These are phyloP conservation scores for Xenopus petersii DNA, from an alignment of 2,797 vertebrate genomes.

Conservation along the genomic window DNA sequence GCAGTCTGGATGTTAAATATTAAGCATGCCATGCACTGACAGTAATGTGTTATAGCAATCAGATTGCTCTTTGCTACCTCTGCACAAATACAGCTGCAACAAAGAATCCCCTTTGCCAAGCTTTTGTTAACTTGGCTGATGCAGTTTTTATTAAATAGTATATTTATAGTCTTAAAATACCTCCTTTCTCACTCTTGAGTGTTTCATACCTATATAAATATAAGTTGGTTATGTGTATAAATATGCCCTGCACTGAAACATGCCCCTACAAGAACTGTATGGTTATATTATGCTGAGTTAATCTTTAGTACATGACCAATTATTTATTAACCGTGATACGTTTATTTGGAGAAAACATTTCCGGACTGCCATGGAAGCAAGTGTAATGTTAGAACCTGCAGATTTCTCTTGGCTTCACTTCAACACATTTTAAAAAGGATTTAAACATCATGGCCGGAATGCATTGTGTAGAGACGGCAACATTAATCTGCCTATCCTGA, in stretches of 20 bases:
- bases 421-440: slow-evolving; percentile 45
- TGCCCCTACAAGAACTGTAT: slow-evolving; percentile 3
- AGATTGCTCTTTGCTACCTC: too few species aligned
- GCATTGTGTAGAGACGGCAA: slow-evolving; percentile 46
- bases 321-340: slow-evolving; percentile 30
- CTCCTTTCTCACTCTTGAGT: background rate
- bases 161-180: too few species aligned
- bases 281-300: slow-evolving; percentile 10
- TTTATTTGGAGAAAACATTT: slow-evolving; percentile 40
- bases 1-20: too few species aligned
- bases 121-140: too few species aligned
- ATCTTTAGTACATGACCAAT: slow-evolving; percentile 32
- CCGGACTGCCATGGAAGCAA: slow-evolving; percentile 34
- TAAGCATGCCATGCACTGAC: too few species aligned
- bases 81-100: too few species aligned
- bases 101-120: too few species aligned
- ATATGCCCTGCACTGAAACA: background rate
- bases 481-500: slow-evolving; percentile 49
- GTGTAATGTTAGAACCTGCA: slow-evolving; percentile 39
- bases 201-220: background rate
- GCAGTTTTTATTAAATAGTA: too few species aligned
- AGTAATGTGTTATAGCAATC: too few species aligned
- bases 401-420: slow-evolving; percentile 36
- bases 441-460: slow-evolving; percentile 56
- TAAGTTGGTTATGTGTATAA: too few species aligned